Evolutionary conservation across 1,140 invertebrate genomes (phyloP).

Genomic region (Pogonus chalceus): DNA sequence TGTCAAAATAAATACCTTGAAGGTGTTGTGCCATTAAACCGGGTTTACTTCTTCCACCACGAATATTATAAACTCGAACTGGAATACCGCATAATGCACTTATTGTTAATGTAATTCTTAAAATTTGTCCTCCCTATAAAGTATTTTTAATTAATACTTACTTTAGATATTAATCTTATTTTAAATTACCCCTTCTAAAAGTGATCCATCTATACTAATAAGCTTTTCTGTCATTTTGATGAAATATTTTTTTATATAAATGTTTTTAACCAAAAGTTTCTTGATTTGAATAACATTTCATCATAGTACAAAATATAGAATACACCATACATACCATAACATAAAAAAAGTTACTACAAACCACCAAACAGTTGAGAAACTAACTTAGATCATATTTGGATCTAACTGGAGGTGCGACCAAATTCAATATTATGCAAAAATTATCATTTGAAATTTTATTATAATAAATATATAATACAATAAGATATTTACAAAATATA

Average conservation of each 20-base stretch:
- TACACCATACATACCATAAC: no score
- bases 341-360: no score
- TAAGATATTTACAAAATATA: no score
- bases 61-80: conserved; percentile 67
- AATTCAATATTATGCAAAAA: no score
- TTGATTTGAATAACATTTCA: no score
- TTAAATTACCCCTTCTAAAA: conserved; percentile 29
- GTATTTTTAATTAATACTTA: conserved; percentile 2
- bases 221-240: conserved; percentile 15
- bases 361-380: no score
- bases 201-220: conserved; percentile 30
- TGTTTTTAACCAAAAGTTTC: neutral
- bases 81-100: conserved; percentile 65
- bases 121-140: conserved; percentile 75
- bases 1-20: conserved; percentile 44
- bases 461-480: no score
- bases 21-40: conserved; percentile 82
- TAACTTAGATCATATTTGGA: no score
- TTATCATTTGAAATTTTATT: no score
- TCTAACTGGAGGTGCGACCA: no score
- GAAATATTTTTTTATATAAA: neutral
- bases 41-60: conserved; percentile 65
- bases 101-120: conserved; percentile 66
- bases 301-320: no score
- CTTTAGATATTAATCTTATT: conserved; percentile 9